Evolutionary conservation across 2,797 vertebrate genomes (phyloP).

Genomic region (Craterocephalus amniculus): DNA sequence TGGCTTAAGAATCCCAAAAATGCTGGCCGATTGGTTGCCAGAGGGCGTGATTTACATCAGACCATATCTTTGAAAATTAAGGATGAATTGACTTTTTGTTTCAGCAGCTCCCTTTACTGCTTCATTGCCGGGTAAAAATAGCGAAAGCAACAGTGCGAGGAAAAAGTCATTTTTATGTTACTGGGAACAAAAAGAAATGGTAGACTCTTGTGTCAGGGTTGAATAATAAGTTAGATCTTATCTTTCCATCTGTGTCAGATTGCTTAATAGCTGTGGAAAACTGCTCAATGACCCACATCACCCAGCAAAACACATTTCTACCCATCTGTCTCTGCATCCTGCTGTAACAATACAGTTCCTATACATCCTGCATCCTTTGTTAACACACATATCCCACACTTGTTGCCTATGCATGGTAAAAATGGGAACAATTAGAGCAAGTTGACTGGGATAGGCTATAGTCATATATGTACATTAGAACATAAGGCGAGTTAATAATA

Average conservation of each 20-base stretch:
- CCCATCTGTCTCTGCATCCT: slow-evolving; percentile 58
- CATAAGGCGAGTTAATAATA: slow-evolving; percentile 60
- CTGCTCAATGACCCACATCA: slow-evolving; percentile 59
- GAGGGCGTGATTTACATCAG: too few species aligned
- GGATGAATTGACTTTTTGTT: background rate
- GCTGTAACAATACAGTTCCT: slow-evolving; percentile 44
- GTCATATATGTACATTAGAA: slow-evolving; percentile 34
- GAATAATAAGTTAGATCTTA: slow-evolving; percentile 20
- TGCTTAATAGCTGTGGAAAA: slow-evolving; percentile 51
- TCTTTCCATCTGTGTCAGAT: slow-evolving; percentile 36
- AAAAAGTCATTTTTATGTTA: background rate
- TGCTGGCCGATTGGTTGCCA: too few species aligned
- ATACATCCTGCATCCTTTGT: slow-evolving; percentile 34
- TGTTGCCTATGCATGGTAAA: slow-evolving; percentile 41
- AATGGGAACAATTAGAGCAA: background rate
- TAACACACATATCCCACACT: slow-evolving; percentile 40
- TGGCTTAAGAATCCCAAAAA: too few species aligned
- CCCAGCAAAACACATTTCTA: slow-evolving; percentile 46
- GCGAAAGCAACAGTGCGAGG: background rate
- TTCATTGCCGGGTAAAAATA: background rate
- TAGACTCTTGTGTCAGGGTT: background rate
- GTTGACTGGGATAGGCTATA: slow-evolving; percentile 12
- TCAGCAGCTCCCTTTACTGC: background rate
- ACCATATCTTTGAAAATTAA: background rate
- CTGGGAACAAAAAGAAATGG: background rate